Evolutionary conservation across 1,140 invertebrate genomes (phyloP).

Genomic region (Asbolus verrucosus): DNA sequence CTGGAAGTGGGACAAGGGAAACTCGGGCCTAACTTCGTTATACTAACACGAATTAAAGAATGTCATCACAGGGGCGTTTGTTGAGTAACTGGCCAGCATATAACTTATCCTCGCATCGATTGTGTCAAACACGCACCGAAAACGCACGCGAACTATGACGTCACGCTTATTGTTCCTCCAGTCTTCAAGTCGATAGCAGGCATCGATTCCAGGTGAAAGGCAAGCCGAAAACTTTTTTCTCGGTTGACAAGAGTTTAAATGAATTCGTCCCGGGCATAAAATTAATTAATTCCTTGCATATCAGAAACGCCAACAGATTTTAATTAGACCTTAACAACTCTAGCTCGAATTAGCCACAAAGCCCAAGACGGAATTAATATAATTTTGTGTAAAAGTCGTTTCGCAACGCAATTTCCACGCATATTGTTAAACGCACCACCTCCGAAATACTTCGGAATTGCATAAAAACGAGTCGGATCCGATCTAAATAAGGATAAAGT

Average conservation of each 20-base stretch:
- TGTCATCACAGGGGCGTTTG: not conserved
- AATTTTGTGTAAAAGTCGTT: too few relatives aligned
- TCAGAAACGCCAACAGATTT: not conserved
- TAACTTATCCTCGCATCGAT: not conserved
- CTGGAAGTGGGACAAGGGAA: conserved; percentile 4
- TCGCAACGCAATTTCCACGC: too few relatives aligned
- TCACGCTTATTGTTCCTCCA: not conserved
- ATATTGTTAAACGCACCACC: too few relatives aligned
- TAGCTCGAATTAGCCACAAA: not conserved
- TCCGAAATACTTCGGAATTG: too few relatives aligned
- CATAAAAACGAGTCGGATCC: conserved; percentile 2
- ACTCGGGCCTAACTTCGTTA: conserved; percentile 5
- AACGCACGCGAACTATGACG: conserved; percentile 12
- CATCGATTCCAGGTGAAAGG: not conserved
- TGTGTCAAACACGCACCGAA: conserved; percentile 12
- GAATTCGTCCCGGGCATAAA: not conserved
- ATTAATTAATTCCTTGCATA: conserved; percentile 11
- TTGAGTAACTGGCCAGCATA: not conserved
- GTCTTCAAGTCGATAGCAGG: not conserved
- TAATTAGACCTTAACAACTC: conserved; percentile 4
- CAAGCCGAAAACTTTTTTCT: not conserved
- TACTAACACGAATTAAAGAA: not conserved
- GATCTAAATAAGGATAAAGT: conserved; percentile 3
- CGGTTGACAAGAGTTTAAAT: conserved; percentile 1
- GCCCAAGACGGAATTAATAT: too few relatives aligned